Evolutionary conservation across 1,140 invertebrate species (phyloP).

Genomic region (Tyrophagus putrescentiae): DNA sequence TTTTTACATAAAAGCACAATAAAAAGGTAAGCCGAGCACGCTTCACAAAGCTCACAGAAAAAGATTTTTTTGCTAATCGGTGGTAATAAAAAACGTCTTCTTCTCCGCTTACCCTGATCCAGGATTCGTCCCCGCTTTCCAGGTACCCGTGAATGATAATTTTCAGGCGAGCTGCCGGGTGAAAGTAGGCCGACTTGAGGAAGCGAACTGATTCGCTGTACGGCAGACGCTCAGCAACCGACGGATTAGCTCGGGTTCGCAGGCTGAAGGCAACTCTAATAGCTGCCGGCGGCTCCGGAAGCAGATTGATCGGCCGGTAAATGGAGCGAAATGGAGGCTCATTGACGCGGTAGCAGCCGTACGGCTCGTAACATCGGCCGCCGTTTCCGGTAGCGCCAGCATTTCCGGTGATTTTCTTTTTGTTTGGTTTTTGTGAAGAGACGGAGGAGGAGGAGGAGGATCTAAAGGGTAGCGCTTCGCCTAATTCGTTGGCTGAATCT

Average conservation of each 20-base stretch:
- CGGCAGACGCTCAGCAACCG: conserved; percentile 6
- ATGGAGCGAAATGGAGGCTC: conserved; percentile 57
- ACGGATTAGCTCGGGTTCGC: conserved; percentile 38
- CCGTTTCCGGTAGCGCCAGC: no score
- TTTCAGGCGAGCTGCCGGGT: conserved; percentile 45
- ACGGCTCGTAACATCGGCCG: conserved; percentile 50
- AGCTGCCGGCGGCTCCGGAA: conserved; percentile 48
- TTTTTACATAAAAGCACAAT: neutral
- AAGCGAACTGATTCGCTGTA: conserved; percentile 32
- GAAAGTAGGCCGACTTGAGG: conserved; percentile 27
- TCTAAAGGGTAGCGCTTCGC: no score
- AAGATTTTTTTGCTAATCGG: no score
- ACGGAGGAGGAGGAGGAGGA: no score
- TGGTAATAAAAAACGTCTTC: no score
- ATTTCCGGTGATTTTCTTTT: no score
- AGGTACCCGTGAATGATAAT: conserved; percentile 69
- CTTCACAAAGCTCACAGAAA: no score
- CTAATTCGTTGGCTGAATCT: no score
- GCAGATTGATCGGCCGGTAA: conserved; percentile 55
- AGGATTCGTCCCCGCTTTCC: conserved; percentile 58
- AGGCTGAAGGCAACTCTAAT: conserved; percentile 40
- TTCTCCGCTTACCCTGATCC: conserved; percentile 46
- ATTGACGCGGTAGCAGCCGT: conserved; percentile 66
- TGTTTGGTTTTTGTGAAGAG: no score
- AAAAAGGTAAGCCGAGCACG: no score